Conservation (phyloP, 2,888 invertebrate species). For the Thymelicus sylvestris region DNA sequence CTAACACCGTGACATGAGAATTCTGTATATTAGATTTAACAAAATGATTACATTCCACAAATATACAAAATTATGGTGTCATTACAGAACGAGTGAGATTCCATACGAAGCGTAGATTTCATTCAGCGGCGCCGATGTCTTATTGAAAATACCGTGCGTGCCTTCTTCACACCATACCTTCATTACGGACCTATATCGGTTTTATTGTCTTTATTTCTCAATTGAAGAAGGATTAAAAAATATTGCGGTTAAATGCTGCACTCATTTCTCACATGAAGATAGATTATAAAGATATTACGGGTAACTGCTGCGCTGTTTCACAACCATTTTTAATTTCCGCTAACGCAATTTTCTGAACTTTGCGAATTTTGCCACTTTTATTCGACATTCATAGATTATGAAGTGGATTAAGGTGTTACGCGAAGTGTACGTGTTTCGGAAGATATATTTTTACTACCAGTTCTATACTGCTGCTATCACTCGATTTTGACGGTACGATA, state of each 20-base stretch:
- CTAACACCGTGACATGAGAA: too few relatives aligned
- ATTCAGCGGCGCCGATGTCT: conserved; percentile 22
- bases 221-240: background rate
- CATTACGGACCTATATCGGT: conserved; percentile 25
- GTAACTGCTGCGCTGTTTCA: background rate
- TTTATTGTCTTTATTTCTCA: conserved; percentile 19
- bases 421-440: too few relatives aligned
- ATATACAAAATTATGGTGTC: background rate
- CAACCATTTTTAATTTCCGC: too few relatives aligned
- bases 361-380: too few relatives aligned
- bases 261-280: background rate
- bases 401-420: too few relatives aligned
- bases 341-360: too few relatives aligned
- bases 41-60: background rate
- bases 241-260: background rate
- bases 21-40: too few relatives aligned
- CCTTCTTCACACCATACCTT: conserved; percentile 25
- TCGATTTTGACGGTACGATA: too few relatives aligned
- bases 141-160: conserved; percentile 31
- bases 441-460: too few relatives aligned
- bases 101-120: conserved; percentile 27
- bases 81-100: conserved; percentile 17
- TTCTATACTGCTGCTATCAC: too few relatives aligned
- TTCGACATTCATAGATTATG: too few relatives aligned
- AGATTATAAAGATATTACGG: background rate